Evolutionary conservation across 2,113 vertebrate genomes (phyloP).

Genomic region (Entomyzon cyanotis): DNA sequence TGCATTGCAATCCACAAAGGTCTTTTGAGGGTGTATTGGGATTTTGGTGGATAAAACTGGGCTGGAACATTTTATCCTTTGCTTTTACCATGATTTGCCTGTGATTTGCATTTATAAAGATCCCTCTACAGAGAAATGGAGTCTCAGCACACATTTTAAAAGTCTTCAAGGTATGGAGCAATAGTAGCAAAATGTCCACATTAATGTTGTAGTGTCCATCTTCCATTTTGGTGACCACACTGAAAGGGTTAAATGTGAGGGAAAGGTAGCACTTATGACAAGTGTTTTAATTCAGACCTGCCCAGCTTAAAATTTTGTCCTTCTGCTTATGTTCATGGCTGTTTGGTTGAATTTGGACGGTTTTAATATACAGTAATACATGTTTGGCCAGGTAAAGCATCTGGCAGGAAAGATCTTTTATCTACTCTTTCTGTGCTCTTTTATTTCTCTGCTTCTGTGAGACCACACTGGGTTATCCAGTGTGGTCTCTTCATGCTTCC

Average conservation of each 20-base stretch:
- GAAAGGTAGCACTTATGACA: not conserved
- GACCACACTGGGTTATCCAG: not conserved
- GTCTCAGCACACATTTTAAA: not conserved
- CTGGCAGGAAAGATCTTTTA: not conserved
- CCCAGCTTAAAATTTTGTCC: not conserved
- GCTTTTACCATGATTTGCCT: not conserved
- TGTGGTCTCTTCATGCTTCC: rapidly evolving
- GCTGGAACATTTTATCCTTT: not conserved
- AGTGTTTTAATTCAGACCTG: not conserved
- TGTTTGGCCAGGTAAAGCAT: not conserved
- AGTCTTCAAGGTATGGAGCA: not conserved
- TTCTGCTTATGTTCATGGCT: not conserved
- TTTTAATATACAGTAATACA: not conserved
- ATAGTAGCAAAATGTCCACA: not conserved
- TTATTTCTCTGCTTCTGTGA: not conserved
- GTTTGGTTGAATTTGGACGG: not conserved
- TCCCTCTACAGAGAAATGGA: not conserved
- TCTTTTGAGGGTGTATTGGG: not conserved
- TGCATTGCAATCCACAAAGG: not conserved
- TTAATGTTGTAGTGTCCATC: not conserved
- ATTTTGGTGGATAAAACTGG: not conserved
- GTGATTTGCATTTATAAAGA: not conserved
- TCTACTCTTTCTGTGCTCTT: not conserved
- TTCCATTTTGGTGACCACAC: not conserved
- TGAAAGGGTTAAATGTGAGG: not conserved